These are phyloP conservation scores for Branchipolynoe longqiensis DNA, from an alignment of 2,888 invertebrate species.

Conservation along the genomic window DNA sequence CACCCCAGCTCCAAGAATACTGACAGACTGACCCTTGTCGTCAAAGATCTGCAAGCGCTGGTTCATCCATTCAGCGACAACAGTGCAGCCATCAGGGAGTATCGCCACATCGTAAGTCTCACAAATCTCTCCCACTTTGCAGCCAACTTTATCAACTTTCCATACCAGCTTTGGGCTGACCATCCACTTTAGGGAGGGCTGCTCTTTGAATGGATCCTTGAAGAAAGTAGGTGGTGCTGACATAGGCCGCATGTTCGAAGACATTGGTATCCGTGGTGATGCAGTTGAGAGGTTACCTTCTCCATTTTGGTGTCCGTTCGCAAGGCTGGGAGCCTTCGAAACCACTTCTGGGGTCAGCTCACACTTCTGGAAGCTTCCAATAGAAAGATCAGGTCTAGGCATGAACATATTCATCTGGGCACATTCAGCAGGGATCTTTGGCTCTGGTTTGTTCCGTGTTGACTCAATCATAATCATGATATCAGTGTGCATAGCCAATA, in stretches of 20 bases:
- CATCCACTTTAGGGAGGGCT: constrained; percentile 32
- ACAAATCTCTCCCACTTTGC: constrained; percentile 65
- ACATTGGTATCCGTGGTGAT: constrained; percentile 26
- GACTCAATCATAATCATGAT: constrained; percentile 65
- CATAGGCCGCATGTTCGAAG: constrained; percentile 39
- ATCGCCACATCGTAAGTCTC: constrained; percentile 67
- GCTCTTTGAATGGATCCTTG: constrained; percentile 54
- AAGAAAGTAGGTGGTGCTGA: constrained; percentile 56
- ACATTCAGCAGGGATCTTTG: constrained; percentile 61
- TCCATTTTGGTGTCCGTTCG: constrained; percentile 43
- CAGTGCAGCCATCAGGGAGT: constrained; percentile 67
- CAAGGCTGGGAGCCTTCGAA: constrained; percentile 53
- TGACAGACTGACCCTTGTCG: constrained; percentile 67
- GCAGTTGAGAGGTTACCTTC: background rate
- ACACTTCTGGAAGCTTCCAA: constrained; percentile 65
- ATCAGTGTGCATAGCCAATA: constrained; percentile 67
- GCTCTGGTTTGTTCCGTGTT: constrained; percentile 55
- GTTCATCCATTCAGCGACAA: constrained; percentile 74
- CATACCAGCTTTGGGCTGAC: constrained; percentile 61
- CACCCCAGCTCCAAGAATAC: constrained; percentile 67
- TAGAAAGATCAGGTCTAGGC: constrained; percentile 61
- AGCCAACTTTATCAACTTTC: constrained; percentile 65
- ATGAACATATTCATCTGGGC: constrained; percentile 66
- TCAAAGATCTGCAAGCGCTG: constrained; percentile 71
- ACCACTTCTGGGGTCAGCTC: constrained; percentile 64